Conservation (phyloP, 2,113 vertebrate species). For the Papio anubis region DNA sequence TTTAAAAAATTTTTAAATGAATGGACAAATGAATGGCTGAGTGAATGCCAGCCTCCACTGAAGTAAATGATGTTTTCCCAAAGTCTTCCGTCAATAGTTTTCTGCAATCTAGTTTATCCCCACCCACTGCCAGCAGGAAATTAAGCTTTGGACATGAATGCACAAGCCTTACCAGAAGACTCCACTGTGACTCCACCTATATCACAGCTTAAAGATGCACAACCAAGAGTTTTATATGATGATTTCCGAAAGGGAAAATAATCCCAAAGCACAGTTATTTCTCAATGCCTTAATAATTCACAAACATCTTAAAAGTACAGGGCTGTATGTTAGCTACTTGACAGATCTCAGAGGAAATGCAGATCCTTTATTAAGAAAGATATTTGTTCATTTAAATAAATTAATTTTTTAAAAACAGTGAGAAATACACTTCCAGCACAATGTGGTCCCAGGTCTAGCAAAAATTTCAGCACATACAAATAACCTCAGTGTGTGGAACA, state of each 20-base stretch:
- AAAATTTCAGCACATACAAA: slow-evolving; percentile 51
- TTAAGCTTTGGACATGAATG: not conserved
- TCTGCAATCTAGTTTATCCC: not conserved
- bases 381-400: not conserved
- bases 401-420: not conserved
- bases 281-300: slow-evolving; percentile 20
- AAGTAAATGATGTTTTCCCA: not conserved
- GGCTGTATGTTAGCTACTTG: not conserved
- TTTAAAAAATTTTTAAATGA: slow-evolving; percentile 1
- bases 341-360: slow-evolving; percentile 14
- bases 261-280: slow-evolving; percentile 18
- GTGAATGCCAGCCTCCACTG: not conserved
- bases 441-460: not conserved
- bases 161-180: not conserved
- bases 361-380: slow-evolving; percentile 39
- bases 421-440: slow-evolving; percentile 14
- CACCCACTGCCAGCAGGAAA: not conserved
- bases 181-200: not conserved
- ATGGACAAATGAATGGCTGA: not conserved
- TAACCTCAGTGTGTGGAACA: slow-evolving; percentile 1
- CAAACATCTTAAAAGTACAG: not conserved
- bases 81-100: not conserved
- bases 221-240: not conserved
- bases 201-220: not conserved
- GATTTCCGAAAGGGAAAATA: not conserved